Evolutionary conservation across 2,113 vertebrate genomes (phyloP).

Genomic region (Tinamus guttatus): DNA sequence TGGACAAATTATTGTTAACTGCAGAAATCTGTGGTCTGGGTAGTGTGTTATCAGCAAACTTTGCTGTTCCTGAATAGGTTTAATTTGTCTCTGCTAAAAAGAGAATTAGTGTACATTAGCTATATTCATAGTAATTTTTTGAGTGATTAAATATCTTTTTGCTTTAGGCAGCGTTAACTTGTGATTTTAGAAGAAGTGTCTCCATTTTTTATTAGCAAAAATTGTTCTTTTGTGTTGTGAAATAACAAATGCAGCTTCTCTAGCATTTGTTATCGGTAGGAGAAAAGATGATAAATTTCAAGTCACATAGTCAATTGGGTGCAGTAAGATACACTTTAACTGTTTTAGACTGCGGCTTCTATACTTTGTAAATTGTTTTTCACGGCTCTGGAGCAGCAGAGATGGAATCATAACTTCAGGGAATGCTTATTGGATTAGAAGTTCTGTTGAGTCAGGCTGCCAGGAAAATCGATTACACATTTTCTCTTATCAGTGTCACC

Average conservation of each 20-base stretch:
- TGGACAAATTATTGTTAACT: background rate
- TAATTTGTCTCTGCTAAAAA: background rate
- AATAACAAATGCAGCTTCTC: background rate
- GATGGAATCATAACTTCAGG: background rate
- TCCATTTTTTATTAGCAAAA: slow-evolving; percentile 24
- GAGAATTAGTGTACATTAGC: background rate
- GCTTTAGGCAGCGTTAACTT: background rate
- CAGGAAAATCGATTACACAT: slow-evolving; percentile 2
- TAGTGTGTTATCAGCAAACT: background rate
- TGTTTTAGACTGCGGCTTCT: slow-evolving; percentile 33
- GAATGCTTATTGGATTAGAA: background rate
- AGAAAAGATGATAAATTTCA: slow-evolving; percentile 42
- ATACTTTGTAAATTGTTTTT: slow-evolving; percentile 1
- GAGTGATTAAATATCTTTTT: background rate
- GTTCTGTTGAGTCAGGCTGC: background rate
- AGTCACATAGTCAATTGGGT: slow-evolving; percentile 28
- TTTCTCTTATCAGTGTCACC: background rate
- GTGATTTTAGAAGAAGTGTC: background rate
- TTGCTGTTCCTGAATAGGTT: background rate
- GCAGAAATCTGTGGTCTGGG: background rate
- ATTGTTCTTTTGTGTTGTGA: background rate
- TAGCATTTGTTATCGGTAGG: slow-evolving; percentile 22
- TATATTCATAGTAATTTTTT: background rate
- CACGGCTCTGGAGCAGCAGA: slow-evolving; percentile 19
- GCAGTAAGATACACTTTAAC: background rate